Conservation (phyloP, 2,113 vertebrate genomes). For the Penelope pileata region DNA sequence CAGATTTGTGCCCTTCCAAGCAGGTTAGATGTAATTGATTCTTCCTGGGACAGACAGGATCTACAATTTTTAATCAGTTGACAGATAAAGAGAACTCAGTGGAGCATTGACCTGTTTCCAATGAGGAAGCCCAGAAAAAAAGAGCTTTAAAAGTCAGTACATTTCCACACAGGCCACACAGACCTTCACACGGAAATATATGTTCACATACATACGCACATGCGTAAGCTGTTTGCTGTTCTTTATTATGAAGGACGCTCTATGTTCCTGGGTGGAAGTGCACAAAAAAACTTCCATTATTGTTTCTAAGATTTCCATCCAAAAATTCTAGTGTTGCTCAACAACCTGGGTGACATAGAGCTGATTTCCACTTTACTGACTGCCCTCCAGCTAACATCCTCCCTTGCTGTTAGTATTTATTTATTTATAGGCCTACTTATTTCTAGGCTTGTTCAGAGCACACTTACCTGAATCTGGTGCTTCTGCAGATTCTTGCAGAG, state of each 20-base stretch:
- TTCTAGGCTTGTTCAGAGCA: background rate
- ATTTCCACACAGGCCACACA: background rate
- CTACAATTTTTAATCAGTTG: background rate
- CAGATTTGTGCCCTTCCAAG: background rate
- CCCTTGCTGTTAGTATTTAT: background rate
- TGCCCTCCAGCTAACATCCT: background rate
- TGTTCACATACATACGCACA: rapidly evolving
- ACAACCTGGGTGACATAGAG: background rate
- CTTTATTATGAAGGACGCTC: background rate
- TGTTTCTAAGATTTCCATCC: background rate
- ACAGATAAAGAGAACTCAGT: too few relatives aligned
- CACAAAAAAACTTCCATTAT: background rate
- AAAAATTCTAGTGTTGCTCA: background rate
- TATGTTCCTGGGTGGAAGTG: background rate
- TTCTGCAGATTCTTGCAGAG: background rate
- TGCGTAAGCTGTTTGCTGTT: background rate
- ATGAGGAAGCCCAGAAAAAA: background rate
- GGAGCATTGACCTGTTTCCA: background rate
- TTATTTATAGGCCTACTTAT: background rate
- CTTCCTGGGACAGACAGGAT: background rate
- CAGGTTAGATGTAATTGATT: background rate
- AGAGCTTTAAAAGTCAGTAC: background rate
- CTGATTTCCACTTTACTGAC: background rate
- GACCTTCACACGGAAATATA: too few relatives aligned
- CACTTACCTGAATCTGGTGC: background rate